phyloP scores from a whole-genome alignment of 1,140 invertebrate species.

The Argopecten irradians region DNA sequence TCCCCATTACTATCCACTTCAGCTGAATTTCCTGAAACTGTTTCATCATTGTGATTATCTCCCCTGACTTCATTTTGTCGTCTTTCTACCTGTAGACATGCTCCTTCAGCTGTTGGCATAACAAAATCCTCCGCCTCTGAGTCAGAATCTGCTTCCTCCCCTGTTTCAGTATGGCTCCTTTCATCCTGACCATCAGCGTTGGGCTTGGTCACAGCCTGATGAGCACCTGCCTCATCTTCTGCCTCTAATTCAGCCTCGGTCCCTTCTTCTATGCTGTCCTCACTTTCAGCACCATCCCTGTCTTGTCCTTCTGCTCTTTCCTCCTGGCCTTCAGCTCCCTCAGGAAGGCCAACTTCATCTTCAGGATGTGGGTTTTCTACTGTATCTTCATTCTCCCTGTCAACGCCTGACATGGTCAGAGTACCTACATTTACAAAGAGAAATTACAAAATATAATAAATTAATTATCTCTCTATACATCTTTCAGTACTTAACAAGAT shows the following conservation, averaged over 20 bases:
- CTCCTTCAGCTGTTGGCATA: background rate
- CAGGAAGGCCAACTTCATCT: slow-evolving; percentile 42
- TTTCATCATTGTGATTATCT: background rate
- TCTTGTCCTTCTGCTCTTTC: background rate
- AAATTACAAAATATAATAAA: background rate
- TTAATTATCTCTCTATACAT: too few relatives aligned
- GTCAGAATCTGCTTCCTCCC: slow-evolving; percentile 12
- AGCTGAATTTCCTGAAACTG: background rate
- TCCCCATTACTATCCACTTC: background rate
- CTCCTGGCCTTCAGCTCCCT: slow-evolving; percentile 1
- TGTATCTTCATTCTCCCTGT: slow-evolving; percentile 48
- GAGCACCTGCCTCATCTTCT: background rate
- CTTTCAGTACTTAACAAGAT: too few relatives aligned
- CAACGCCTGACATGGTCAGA: slow-evolving; percentile 47
- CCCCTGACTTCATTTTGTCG: background rate
- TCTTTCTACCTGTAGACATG: background rate
- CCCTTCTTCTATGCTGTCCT: background rate
- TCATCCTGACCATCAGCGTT: background rate
- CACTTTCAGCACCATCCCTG: background rate
- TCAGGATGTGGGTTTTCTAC: slow-evolving; percentile 62
- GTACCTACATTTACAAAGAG: slow-evolving; percentile 5
- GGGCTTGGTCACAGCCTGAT: background rate
- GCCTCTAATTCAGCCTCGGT: background rate
- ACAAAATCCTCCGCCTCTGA: background rate
- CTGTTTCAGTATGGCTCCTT: background rate